A percentile compares a stretch with the other conserved stretches of the same genome.
Evolutionary conservation across 2,888 invertebrate genomes (phyloP).

Genomic region (Rotaria socialis): DNA sequence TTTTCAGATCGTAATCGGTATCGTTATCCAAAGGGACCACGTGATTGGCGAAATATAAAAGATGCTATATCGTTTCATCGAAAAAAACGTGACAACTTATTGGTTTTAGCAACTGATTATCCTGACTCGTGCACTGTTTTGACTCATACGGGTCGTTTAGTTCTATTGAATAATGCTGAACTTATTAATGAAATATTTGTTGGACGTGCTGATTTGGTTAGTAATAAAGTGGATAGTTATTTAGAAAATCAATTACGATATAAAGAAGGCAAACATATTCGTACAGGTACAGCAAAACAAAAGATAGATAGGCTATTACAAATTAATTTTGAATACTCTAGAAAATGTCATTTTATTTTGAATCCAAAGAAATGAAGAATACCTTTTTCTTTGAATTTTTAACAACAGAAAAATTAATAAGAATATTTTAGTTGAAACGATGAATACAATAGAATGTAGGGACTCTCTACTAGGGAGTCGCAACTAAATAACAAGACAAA

Average conservation of each 20-base stretch:
- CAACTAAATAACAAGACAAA: no score
- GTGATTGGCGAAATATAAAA: slow-evolving; percentile 12
- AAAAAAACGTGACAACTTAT: slow-evolving; percentile 24
- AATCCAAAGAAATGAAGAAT: no score
- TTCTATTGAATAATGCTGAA: neutral
- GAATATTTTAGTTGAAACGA: no score
- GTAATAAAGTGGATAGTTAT: slow-evolving; percentile 28
- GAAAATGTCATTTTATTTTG: no score
- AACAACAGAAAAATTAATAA: no score
- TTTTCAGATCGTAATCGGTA: neutral
- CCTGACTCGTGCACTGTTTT: slow-evolving; percentile 10
- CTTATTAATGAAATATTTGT: slow-evolving; percentile 26
- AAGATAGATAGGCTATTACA: no score
- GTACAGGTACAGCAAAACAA: neutral
- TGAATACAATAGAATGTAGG: no score
- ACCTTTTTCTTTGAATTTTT: no score
- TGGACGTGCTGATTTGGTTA: slow-evolving; percentile 26
- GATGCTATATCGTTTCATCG: slow-evolving; percentile 25
- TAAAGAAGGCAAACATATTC: slow-evolving; percentile 32
- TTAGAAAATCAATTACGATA: slow-evolving; percentile 32
- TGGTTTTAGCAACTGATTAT: neutral
- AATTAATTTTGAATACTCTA: no score
- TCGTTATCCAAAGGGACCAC: slow-evolving; percentile 35
- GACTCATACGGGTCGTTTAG: slow-evolving; percentile 6
- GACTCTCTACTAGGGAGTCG: no score